Evolutionary conservation across 2,888 invertebrate species (phyloP).

Genomic region (Megaustenia siamemsis): DNA sequence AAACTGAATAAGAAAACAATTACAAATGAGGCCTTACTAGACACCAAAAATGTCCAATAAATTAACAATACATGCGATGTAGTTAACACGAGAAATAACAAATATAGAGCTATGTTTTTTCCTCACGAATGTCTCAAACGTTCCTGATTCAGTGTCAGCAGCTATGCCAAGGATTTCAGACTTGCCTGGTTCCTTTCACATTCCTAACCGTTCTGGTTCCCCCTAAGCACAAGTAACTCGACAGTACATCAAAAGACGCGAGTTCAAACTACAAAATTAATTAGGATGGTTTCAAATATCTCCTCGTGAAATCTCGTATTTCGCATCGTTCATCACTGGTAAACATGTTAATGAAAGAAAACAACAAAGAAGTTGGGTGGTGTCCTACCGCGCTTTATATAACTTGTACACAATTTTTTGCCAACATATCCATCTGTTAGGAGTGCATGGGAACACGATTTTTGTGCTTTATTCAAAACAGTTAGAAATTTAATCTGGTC

Average conservation of each 20-base stretch:
- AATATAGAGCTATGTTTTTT: too few species aligned
- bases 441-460: background rate
- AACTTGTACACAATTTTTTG: background rate
- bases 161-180: too few species aligned
- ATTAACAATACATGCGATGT: too few species aligned
- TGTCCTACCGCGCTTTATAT: background rate
- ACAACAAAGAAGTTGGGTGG: background rate
- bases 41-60: too few species aligned
- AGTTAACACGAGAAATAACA: too few species aligned
- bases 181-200: background rate
- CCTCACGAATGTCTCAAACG: too few species aligned
- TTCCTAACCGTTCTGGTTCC: too few species aligned
- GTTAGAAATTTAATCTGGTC: background rate
- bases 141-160: too few species aligned
- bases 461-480: background rate
- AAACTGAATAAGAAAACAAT: too few species aligned
- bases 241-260: background rate
- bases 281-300: constrained; percentile 2
- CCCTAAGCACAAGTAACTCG: background rate
- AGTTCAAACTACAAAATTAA: background rate
- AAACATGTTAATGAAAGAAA: constrained; percentile 45
- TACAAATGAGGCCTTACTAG: too few species aligned
- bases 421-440: constrained; percentile 21
- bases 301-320: background rate
- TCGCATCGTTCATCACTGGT: constrained; percentile 19